Evolutionary conservation across 2,888 invertebrate species (phyloP).

Genomic region (Lithophane semibrunnea): DNA sequence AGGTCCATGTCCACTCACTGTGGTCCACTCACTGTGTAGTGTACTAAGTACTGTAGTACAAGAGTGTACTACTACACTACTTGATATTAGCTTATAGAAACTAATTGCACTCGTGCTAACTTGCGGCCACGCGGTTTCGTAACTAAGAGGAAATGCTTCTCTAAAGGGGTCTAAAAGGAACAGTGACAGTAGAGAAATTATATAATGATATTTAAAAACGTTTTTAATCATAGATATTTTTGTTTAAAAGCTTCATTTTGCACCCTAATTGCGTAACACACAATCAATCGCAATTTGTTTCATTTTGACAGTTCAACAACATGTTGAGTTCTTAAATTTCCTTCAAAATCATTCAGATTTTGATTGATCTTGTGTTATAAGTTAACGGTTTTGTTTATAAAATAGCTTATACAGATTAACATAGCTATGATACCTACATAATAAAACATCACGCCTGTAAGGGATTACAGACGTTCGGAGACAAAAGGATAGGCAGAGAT

Average conservation of each 20-base stretch:
- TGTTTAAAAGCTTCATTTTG: neutral
- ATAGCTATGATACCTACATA: too few relatives aligned
- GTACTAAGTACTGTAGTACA: neutral
- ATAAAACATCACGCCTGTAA: too few relatives aligned
- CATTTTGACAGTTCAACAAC: too few relatives aligned
- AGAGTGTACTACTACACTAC: conserved; percentile 1
- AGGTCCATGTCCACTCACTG: neutral
- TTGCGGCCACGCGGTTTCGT: conserved; percentile 35
- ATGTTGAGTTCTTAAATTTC: too few relatives aligned
- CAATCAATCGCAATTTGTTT: too few relatives aligned
- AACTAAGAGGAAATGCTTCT: conserved; percentile 20
- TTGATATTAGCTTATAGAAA: conserved; percentile 39
- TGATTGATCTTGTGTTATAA: too few relatives aligned
- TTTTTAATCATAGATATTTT: neutral
- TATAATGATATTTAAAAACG: conserved; percentile 6
- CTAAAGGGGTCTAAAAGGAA: conserved; percentile 1
- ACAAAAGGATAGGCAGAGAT: too few relatives aligned
- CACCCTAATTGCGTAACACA: too few relatives aligned
- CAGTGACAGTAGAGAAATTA: conserved; percentile 1
- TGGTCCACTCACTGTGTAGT: neutral
- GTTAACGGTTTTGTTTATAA: too few relatives aligned
- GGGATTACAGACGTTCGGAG: too few relatives aligned
- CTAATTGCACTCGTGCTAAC: conserved; percentile 44
- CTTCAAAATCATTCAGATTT: too few relatives aligned
- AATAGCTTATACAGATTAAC: too few relatives aligned